Evolutionary conservation across 2,113 vertebrate species (phyloP), one percentile per base, ranked within the genome.

Genomic region (Callopanchax toddi): DNA sequence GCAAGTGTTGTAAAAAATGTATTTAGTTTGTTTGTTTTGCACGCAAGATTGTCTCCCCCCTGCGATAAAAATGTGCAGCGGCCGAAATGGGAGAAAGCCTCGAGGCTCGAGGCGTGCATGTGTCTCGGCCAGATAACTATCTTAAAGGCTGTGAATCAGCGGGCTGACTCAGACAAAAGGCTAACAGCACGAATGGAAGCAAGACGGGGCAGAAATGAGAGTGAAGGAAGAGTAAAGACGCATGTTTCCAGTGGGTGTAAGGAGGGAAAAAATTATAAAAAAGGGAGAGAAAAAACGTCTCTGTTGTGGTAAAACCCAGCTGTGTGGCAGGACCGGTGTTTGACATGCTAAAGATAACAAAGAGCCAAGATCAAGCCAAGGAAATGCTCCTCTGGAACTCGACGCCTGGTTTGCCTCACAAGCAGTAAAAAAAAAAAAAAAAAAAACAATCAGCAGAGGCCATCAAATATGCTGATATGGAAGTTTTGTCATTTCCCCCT

Each of bases 101-200:
- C 2, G 29, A 77, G 84, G n/a, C n/a, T n/a, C n/a, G n/a, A n/a
- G 86, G 76, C 69, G 79, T 60, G 78, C 82, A 58, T 73, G 84
- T 46, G 74, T 85, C 79, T 76, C 64, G 18, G 66, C 52, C 73
- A 84, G 85, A 91, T 88, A 78, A 78, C 61, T 21, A 92, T 90
- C 89, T 87, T 40, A 81, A 75, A 80, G 82, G 71, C 81, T 73
- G 71, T 73, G 87, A 90, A 85, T 89, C 84, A 85, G 81, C 67
- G 37, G 71, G 79, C 80, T 87, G 80, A 85, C 74, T 84, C 82
- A 82, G 74, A 91, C 87, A 80, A 84, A 80, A 72, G 60, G 61
- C 67, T 16, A 57, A 74, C 74, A 76, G 79, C 53, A 23, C 48
- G n/a, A 68, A 37, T 65, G 63, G 74, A 76, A 34, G 57, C 54